Evolutionary conservation across 2,888 invertebrate species (phyloP).

Genomic region (Metellina segmentata): DNA sequence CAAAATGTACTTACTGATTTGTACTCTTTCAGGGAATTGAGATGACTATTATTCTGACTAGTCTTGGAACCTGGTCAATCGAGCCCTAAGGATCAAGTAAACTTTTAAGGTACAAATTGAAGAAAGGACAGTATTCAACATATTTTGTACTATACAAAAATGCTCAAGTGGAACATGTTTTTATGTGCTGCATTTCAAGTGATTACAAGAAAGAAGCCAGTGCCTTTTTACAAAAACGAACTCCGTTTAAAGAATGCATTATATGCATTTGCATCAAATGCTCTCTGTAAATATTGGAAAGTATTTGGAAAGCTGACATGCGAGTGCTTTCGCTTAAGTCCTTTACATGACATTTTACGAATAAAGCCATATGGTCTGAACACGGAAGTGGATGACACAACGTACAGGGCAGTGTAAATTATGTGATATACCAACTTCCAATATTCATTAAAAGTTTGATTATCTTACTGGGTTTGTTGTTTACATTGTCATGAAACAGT

Average conservation of each 20-base stretch:
- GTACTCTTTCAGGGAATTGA: constrained; percentile 26
- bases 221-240: constrained; percentile 25
- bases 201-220: neutral
- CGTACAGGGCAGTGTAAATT: neutral
- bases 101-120: constrained; percentile 33
- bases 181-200: neutral
- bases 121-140: constrained; percentile 47
- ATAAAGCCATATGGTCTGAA: neutral
- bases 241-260: neutral
- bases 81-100: constrained; percentile 47
- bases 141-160: neutral
- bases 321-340: neutral
- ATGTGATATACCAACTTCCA: constrained; percentile 32
- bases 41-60: neutral
- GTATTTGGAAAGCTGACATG: neutral
- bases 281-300: neutral
- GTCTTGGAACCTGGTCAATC: neutral
- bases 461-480: neutral
- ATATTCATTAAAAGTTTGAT: constrained; percentile 22
- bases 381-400: neutral
- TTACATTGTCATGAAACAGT: too few species aligned
- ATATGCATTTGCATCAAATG: neutral
- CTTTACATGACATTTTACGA: neutral
- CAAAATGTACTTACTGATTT: too few species aligned
- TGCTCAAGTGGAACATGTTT: constrained; percentile 45